Conservation (phyloP, 2,797 vertebrate genomes). For the Petrocephalus sullivani region DNA sequence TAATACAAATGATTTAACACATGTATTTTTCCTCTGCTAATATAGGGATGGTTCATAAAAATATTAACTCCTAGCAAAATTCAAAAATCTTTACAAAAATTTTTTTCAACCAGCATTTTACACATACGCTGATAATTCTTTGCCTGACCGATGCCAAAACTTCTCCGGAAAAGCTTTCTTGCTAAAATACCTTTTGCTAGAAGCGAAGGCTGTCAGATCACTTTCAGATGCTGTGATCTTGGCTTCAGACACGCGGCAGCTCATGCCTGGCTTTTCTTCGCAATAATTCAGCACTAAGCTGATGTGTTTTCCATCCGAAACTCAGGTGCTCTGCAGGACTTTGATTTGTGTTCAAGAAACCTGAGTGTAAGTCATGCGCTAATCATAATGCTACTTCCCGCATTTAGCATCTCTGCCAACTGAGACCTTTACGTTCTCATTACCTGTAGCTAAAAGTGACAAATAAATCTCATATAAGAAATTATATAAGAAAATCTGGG, state of each 20-base stretch:
- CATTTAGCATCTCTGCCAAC: neutral
- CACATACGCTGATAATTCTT: neutral
- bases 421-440: neutral
- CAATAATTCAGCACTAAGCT: neutral
- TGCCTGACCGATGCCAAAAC: neutral
- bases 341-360: neutral
- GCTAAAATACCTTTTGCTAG: neutral
- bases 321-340: neutral
- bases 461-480: neutral
- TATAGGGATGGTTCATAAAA: neutral
- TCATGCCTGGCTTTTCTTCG: neutral
- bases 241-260: neutral
- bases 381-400: neutral
- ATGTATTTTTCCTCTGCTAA: neutral
- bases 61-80: neutral
- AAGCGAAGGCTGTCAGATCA: neutral
- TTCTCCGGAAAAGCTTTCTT: neutral
- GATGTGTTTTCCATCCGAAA: neutral
- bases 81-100: neutral
- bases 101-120: neutral
- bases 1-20: neutral
- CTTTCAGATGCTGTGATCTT: neutral
- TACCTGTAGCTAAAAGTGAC: neutral
- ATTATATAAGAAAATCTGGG: neutral
- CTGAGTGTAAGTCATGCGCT: neutral